phyloP scores from a whole-genome alignment of 2,888 invertebrate species.

The Norana najaformis region DNA sequence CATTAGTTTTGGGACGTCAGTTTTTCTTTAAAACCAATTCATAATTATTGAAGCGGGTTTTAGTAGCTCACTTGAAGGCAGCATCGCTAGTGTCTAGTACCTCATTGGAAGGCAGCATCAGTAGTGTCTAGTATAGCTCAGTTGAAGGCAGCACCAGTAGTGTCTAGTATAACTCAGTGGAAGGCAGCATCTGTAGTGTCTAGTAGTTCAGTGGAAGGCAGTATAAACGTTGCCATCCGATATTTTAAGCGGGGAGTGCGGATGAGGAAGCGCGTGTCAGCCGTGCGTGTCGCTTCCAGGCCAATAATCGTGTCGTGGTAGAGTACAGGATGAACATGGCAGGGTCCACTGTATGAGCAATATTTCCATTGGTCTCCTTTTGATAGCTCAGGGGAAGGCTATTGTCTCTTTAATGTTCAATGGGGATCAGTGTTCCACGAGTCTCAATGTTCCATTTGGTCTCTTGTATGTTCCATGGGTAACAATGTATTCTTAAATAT shows the following conservation, averaged over 20 bases:
- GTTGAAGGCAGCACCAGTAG: not conserved
- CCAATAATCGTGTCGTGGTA: not conserved
- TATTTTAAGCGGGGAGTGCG: not conserved
- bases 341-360: not conserved
- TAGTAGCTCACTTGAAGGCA: not conserved
- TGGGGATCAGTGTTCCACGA: too few species aligned
- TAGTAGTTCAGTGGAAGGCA: not conserved
- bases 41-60: too few species aligned
- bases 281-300: not conserved
- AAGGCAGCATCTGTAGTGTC: not conserved
- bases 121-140: not conserved
- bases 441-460: too few species aligned
- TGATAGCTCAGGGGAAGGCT: not conserved
- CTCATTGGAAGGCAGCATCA: slow-evolving; percentile 21
- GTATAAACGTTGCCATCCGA: slow-evolving; percentile 9
- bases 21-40: too few species aligned
- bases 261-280: not conserved
- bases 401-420: too few species aligned
- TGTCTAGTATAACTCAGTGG: not conserved
- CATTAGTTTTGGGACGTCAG: too few species aligned
- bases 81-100: too few species aligned
- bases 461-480: too few species aligned
- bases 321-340: not conserved
- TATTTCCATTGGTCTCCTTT: not conserved
- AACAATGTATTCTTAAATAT: too few species aligned